Evolutionary conservation across 2,888 invertebrate genomes (phyloP), one percentile per base, ranked within the genome.

Genomic region (Bombylius discolor): DNA sequence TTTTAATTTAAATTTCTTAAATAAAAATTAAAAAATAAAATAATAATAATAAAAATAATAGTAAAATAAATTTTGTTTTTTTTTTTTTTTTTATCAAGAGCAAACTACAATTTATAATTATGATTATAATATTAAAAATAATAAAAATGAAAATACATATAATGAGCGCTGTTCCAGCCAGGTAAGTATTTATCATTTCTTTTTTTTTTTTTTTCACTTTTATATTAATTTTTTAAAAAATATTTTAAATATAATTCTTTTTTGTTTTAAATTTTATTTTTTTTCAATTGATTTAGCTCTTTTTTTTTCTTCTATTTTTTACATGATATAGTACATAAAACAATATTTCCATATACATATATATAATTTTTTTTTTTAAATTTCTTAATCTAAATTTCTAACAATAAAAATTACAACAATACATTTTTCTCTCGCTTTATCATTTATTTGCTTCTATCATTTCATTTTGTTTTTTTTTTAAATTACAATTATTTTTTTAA

Each of bases 21-120:
- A 36, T 36, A 8, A 55, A 59, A 59, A 56, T 59, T 57, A 55
- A 58, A 59, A 59, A 23, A 9, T 23, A 47, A 14, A 47, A 47
- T 12, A 45, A 45, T 12, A n/a, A 13, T 12, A 13, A 45, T 5
- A 23, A 47, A 47, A 9, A 47, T 23, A 47, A 7, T 9, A 5
- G 5, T 1, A 47, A 47, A 23, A 47, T 9, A 23, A 47, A n/a
- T 45, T n/a, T 45, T 5, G 14, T 13, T 45, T n/a, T 45, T 45
- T 13, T 45, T 45, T 52, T 45, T 45, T 49, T 46, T 51, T 46
- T 45, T 51, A 44, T n/a, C 34, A 51, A 52, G 34, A 14, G 32
- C 46, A 47, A 56, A 53, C 36, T 53, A 56, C 49, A 56, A 34
- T 23, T 47, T 23, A 54, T 54, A 54, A 48, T 49, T 49, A 49